Evolutionary conservation across 1,140 invertebrate genomes (phyloP), one percentile per base, ranked within the genome.

Genomic region (Eueides isabella): DNA sequence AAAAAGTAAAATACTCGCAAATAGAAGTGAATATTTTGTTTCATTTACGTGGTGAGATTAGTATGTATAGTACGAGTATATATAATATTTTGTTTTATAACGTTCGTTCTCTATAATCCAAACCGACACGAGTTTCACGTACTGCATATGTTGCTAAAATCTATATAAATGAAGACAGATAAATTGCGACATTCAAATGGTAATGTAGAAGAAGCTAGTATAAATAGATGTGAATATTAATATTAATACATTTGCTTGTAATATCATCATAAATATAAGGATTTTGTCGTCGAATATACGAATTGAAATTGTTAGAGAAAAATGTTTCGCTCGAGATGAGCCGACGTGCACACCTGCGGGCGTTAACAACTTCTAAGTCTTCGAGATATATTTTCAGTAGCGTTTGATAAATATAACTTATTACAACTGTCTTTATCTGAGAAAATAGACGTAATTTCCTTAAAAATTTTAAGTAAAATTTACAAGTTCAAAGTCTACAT

Each of bases 241-340:
- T 44, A 67, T 44, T 28, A 67, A 67, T 67, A 67, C n/a, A 44
- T 67, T 19, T 67, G 23, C 38, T 67, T 67, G 44, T 67, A 67
- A 44, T 23, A 41, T 41, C 38, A 33, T n/a, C 65, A 67, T 67
- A 67, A 67, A 67, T 67, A 67, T 67, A 67, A 67, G 61, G 61
- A 63, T 63, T 63, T 63, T 76, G 79, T 72, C 67, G 66, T 76
- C 72, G 75, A 82, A 87, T 86, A 86, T 79, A 85, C 82, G 77
- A 83, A 85, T 86, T 81, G 79, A 85, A 84, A 74, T 83, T 82
- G 79, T 78, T 71, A 79, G 80, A 83, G 86, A 88, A 86, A 88
- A 88, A 86, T 85, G 82, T 81, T 83, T 83, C 75, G 72, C 72
- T 65, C 70, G 78, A 82, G 75, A 77, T 78, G 79, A 86, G 80